A percentile compares a stretch with the other conserved stretches of the same genome.
Conservation (phyloP, 1,140 invertebrate species). For the Uloborus diversus region DNA sequence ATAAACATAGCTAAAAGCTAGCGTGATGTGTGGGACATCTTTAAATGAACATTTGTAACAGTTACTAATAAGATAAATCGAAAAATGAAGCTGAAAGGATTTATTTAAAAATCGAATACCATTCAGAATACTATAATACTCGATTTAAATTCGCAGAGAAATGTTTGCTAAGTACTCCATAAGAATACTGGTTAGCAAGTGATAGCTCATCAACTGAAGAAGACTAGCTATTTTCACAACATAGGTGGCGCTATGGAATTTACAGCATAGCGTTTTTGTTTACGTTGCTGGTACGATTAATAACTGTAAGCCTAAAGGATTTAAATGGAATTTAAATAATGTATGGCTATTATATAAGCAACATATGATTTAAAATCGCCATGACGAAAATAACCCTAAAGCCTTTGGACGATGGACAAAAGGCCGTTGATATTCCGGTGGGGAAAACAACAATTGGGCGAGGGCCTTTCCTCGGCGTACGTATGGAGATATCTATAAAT, state of each 20-base stretch:
- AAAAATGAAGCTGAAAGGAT: too few relatives aligned
- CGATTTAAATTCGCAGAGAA: too few relatives aligned
- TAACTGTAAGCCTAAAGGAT: background rate
- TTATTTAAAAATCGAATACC: too few relatives aligned
- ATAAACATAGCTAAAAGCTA: too few relatives aligned
- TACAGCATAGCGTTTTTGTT: constrained; percentile 50
- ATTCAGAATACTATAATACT: too few relatives aligned
- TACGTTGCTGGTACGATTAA: constrained; percentile 38
- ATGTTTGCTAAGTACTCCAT: too few relatives aligned
- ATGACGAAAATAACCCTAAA: constrained; percentile 59
- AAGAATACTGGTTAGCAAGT: too few relatives aligned
- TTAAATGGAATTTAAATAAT: constrained; percentile 62
- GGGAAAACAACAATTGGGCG: constrained; percentile 60
- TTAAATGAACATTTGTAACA: too few relatives aligned
- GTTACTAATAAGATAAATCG: too few relatives aligned
- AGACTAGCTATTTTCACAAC: too few relatives aligned
- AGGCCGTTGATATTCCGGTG: constrained; percentile 58
- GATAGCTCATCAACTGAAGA: too few relatives aligned
- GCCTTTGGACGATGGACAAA: constrained; percentile 56
- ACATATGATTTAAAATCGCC: background rate
- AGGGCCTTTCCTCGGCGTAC: constrained; percentile 60
- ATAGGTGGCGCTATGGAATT: constrained; percentile 40
- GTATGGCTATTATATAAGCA: constrained; percentile 25
- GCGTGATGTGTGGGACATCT: too few relatives aligned
- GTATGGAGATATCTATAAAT: constrained; percentile 31